A percentile compares a stretch with the other conserved stretches of the same genome.
phyloP scores from a whole-genome alignment of 2,113 vertebrate genomes.

The Forbesichthys papilliferus region DNA sequence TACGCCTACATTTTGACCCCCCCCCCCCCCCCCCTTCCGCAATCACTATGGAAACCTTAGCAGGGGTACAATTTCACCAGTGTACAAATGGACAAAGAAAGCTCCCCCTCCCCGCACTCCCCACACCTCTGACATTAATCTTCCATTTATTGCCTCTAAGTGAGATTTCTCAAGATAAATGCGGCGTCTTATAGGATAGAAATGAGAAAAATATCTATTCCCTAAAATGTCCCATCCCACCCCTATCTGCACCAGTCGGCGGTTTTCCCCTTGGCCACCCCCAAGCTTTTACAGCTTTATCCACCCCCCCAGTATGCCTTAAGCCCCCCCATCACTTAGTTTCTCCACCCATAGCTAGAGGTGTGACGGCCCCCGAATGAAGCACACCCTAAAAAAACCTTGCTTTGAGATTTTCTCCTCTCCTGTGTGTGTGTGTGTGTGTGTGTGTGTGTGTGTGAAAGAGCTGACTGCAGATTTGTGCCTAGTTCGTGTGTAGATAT shows the following conservation, averaged over 20 bases:
- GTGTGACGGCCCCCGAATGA: no score
- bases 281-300: constrained; percentile 19
- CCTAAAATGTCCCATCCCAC: background rate
- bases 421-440: background rate
- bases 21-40: background rate
- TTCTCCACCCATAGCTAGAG: no score
- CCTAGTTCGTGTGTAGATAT: background rate
- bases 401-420: constrained; percentile 11
- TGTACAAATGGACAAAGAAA: background rate
- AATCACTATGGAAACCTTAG: constrained; percentile 4
- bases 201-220: constrained; percentile 7
- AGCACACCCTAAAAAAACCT: background rate
- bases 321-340: no score
- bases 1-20: background rate
- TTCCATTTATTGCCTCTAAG: background rate
- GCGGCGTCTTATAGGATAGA: constrained; percentile 18
- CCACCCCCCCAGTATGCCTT: background rate
- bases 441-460: background rate
- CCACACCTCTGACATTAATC: background rate
- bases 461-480: no score
- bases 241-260: constrained; percentile 11
- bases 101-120: no score
- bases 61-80: background rate
- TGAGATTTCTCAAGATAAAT: background rate
- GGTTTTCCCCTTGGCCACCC: background rate